phyloP scores from a whole-genome alignment of 2,113 vertebrate genomes.

The Stercorarius parasiticus region DNA sequence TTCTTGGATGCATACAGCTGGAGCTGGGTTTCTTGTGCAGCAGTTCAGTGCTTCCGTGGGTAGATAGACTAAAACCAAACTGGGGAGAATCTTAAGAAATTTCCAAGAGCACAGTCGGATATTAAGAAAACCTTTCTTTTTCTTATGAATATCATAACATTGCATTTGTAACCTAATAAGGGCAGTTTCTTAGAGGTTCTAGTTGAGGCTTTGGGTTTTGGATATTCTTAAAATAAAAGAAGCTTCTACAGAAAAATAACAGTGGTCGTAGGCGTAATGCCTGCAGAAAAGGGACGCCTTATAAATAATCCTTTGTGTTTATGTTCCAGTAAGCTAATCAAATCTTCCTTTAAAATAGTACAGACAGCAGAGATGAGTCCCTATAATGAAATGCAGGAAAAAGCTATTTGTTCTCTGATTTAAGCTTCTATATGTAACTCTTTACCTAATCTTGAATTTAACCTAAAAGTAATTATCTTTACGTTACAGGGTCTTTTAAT shows the following conservation, averaged over 20 bases:
- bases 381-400: neutral
- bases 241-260: neutral
- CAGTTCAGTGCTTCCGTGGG: neutral
- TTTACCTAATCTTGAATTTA: neutral
- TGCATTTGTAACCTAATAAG: neutral
- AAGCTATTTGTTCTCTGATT: constrained; percentile 4
- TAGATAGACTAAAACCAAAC: neutral
- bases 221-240: neutral
- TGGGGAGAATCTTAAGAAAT: neutral
- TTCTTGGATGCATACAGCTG: neutral
- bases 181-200: neutral
- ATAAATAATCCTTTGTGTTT: neutral
- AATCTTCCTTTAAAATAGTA: neutral
- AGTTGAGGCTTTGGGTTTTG: neutral
- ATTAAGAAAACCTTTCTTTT: neutral
- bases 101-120: neutral
- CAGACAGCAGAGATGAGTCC: neutral
- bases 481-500: neutral
- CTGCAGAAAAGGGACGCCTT: neutral
- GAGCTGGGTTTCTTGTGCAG: neutral
- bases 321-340: neutral
- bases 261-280: neutral
- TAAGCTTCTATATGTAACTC: neutral
- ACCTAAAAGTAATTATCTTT: neutral
- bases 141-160: neutral